A percentile compares a stretch with the other conserved stretches of the same genome.
Conservation (phyloP, 2,797 vertebrate species). For the Acestrorhynchus altus region DNA sequence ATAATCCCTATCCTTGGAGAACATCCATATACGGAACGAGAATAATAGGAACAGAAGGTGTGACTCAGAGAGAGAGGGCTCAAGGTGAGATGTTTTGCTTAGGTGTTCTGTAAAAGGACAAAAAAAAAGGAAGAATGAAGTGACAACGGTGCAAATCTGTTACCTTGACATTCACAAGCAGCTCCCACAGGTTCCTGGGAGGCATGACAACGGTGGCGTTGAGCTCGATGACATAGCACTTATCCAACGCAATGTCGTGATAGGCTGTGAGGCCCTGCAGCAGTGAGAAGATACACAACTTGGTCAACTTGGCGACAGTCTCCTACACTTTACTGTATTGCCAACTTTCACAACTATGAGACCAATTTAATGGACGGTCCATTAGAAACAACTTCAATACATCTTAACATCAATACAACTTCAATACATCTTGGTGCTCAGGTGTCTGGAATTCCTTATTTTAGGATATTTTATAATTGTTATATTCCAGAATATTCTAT, state of each 20-base stretch:
- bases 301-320: too few relatives aligned
- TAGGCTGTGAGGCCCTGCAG: slow-evolving; percentile 92
- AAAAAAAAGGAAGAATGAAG: neutral
- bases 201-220: slow-evolving; percentile 92
- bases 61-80: neutral
- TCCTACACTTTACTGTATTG: too few relatives aligned
- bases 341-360: too few relatives aligned
- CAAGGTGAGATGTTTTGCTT: slow-evolving; percentile 1
- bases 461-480: too few relatives aligned
- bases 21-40: neutral
- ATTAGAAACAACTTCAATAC: too few relatives aligned
- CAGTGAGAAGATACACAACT: neutral
- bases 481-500: too few relatives aligned
- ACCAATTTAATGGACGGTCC: too few relatives aligned
- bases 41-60: slow-evolving; percentile 4
- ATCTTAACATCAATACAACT: too few relatives aligned
- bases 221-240: slow-evolving; percentile 93
- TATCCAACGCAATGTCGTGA: slow-evolving; percentile 90
- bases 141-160: slow-evolving; percentile 29
- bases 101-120: neutral
- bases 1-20: slow-evolving; percentile 13
- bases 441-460: too few relatives aligned
- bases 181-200: slow-evolving; percentile 92
- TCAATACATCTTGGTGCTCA: too few relatives aligned
- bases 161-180: slow-evolving; percentile 93